phyloP scores from a whole-genome alignment of 2,888 invertebrate genomes.

The Cephus runcator region DNA sequence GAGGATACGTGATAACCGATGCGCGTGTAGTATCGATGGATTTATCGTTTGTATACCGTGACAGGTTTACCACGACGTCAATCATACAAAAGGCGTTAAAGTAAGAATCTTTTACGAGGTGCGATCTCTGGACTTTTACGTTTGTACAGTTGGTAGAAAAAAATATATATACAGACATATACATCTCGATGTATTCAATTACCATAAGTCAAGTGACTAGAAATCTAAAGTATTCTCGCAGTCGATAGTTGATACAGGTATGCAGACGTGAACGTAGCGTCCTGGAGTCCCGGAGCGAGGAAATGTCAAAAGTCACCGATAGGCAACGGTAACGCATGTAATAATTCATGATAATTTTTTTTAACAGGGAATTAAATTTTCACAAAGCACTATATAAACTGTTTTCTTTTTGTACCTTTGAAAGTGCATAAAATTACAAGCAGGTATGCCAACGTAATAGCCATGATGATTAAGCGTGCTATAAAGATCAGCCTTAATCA shows the following conservation, averaged over 20 bases:
- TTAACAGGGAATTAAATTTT: background rate
- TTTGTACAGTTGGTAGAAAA: background rate
- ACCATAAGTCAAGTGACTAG: background rate
- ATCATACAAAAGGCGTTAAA: background rate
- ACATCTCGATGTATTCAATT: background rate
- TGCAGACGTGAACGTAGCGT: background rate
- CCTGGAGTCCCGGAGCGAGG: background rate
- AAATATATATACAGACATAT: background rate
- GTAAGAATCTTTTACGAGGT: background rate
- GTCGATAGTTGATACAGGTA: background rate
- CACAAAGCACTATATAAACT: background rate
- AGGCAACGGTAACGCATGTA: background rate
- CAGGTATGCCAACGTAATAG: background rate
- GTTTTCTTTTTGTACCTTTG: background rate
- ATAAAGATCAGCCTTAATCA: background rate
- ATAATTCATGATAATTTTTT: background rate
- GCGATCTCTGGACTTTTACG: background rate
- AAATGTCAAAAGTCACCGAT: background rate
- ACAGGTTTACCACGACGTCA: background rate
- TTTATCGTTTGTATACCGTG: background rate
- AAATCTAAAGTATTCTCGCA: background rate
- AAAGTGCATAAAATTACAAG: background rate
- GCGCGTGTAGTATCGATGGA: background rate
- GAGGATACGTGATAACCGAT: background rate
- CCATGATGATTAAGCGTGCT: background rate